Conservation (phyloP, 2,797 vertebrate species). For the Geotrypetes seraphini region DNA sequence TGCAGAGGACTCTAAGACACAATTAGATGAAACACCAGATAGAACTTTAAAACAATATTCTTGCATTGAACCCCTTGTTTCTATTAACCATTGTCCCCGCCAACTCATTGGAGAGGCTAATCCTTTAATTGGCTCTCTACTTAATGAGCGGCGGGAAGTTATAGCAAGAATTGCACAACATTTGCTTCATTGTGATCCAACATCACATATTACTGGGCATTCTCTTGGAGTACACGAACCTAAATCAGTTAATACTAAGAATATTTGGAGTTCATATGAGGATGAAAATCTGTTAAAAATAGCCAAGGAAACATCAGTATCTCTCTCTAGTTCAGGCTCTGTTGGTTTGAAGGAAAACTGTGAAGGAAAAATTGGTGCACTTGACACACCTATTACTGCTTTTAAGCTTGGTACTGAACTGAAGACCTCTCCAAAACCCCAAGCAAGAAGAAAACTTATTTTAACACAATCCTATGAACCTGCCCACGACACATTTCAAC, state of each 20-base stretch:
- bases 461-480: constrained; percentile 62
- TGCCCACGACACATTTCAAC: constrained; percentile 70
- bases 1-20: constrained; percentile 48
- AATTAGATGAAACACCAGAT: constrained; percentile 50
- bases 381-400: constrained; percentile 61
- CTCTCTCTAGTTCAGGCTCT: constrained; percentile 21
- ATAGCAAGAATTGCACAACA: constrained; percentile 95
- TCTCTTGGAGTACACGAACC: constrained; percentile 59
- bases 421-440: constrained; percentile 62
- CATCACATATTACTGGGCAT: constrained; percentile 65
- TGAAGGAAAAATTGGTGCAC: constrained; percentile 47
- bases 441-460: constrained; percentile 69
- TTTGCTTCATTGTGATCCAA: constrained; percentile 89
- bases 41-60: constrained; percentile 81
- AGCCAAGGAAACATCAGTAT: constrained; percentile 64
- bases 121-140: constrained; percentile 86
- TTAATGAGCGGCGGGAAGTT: constrained; percentile 92
- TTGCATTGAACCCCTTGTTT: constrained; percentile 50
- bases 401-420: constrained; percentile 43
- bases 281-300: constrained; percentile 62
- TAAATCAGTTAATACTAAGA: constrained; percentile 53
- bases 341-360: constrained; percentile 42
- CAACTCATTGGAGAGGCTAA: constrained; percentile 67
- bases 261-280: constrained; percentile 55
- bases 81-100: constrained; percentile 55